Base-by-base conservation (phyloP, 1,140 invertebrate genomes). In the Philopotamus ludificatus region DNA sequence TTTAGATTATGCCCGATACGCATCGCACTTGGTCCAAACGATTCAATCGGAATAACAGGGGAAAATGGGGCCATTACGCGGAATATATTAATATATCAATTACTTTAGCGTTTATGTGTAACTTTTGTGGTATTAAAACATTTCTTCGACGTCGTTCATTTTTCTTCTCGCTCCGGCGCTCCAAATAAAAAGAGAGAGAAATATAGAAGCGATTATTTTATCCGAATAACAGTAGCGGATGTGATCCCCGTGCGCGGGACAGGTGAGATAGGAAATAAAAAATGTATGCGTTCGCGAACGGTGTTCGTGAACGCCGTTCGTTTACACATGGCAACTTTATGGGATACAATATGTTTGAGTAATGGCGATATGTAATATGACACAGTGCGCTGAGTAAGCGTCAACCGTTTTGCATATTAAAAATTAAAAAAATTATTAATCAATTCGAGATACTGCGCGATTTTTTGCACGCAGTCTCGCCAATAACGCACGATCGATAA, bases 321-420 rank as follows among this genome's bases (percentile, higher is more conserved):
- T 2, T 8, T n/a, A n/a, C 51, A 55, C 39, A 25, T 34, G 51
- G 28, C 28, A 39, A 16, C 20, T 55, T 55, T 55, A 55, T 55
- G 51, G 51, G 51, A 55, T 16, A 55, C 51, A 55, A 55, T 55
- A 55, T 55, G 51, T 55, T 55, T 55, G 51, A 55, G 51, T 55
- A 55, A 55, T 55, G 51, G 51, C 39, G 51, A 55, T 55, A 55
- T 55, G 51, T 55, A 55, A 55, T 55, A 55, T 55, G 51, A 55
- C 51, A 28, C 51, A 25, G 25, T 55, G 51, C 39, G 51, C 39
- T 55, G 51, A 55, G 51, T 55, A 55, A 55, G 51, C 51, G n/a
- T 55, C 25, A 1, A 15, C 51, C 39, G 51, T 55, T 55, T 55
- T 34, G 20, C 20, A 25, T 34, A 34, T 25, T 51, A 50, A 50